Percentiles rank a stretch among this genome's conserved stretches.
Evolutionary conservation across 1,140 invertebrate genomes (phyloP).

Genomic region (Psix sp.): DNA sequence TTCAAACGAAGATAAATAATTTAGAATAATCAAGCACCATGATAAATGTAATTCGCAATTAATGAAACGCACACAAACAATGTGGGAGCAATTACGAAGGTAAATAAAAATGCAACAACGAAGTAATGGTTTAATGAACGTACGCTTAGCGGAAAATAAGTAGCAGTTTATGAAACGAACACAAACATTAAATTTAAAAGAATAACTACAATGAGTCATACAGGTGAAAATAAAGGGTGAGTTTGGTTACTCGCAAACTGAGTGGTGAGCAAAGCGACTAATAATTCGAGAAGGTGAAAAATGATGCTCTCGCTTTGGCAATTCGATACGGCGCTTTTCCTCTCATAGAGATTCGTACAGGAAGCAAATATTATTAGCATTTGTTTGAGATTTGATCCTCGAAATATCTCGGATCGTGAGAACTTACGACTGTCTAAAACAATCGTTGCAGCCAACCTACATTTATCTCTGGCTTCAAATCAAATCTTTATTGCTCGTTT

Average conservation of each 20-base stretch:
- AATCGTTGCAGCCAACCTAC: slow-evolving; percentile 29
- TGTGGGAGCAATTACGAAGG: slow-evolving; percentile 19
- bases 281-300: slow-evolving; percentile 19
- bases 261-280: slow-evolving; percentile 19
- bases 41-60: too few species aligned
- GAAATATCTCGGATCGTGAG: slow-evolving; percentile 42
- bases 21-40: too few species aligned
- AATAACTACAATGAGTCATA: slow-evolving; percentile 59
- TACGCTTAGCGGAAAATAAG: slow-evolving; percentile 36
- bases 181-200: slow-evolving; percentile 24
- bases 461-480: slow-evolving; percentile 36
- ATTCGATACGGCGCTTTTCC: slow-evolving; percentile 63
- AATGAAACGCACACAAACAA: not conserved
- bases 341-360: slow-evolving; percentile 59
- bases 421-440: slow-evolving; percentile 37
- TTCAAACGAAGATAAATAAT: too few species aligned
- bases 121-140: slow-evolving; percentile 32
- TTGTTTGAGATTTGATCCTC: slow-evolving; percentile 52
- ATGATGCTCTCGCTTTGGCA: slow-evolving; percentile 31
- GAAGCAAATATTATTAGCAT: slow-evolving; percentile 73
- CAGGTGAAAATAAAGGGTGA: slow-evolving; percentile 17
- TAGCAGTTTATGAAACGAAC: slow-evolving; percentile 26
- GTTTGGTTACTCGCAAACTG: slow-evolving; percentile 14
- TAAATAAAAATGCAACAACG: slow-evolving; percentile 36
- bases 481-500: slow-evolving; percentile 45